Evolutionary conservation across 2,113 vertebrate genomes (phyloP).

Genomic region (Apus apus): DNA sequence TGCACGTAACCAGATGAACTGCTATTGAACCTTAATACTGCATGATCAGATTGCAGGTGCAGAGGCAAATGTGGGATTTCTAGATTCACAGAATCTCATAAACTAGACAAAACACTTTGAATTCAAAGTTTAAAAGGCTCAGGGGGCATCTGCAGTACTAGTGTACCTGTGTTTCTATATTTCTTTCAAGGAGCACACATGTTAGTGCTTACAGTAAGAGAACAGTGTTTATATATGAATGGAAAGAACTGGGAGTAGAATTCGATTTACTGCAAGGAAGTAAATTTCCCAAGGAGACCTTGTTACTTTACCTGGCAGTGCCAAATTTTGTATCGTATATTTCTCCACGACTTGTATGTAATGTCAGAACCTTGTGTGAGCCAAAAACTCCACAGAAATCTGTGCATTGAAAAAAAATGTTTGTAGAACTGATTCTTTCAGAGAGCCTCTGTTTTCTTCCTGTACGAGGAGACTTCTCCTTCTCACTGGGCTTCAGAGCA

Average conservation of each 20-base stretch:
- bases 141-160: neutral
- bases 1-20: conserved; percentile 4
- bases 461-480: neutral
- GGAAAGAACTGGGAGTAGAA: neutral
- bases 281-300: neutral
- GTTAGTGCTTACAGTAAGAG: neutral
- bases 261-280: neutral
- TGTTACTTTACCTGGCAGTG: neutral
- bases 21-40: conserved; percentile 2
- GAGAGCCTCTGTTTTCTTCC: neutral
- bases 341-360: neutral
- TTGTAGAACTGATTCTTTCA: neutral
- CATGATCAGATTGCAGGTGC: neutral
- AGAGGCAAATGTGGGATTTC: neutral
- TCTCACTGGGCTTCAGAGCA: neutral
- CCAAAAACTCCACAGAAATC: neutral
- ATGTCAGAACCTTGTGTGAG: neutral
- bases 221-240: neutral
- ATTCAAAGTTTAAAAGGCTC: conserved; percentile 9
- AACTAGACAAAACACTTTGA: neutral
- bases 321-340: neutral
- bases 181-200: neutral
- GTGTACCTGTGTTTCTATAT: neutral
- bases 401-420: neutral
- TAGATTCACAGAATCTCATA: neutral